A percentile compares a stretch with the other conserved stretches of the same genome.
phyloP scores from a whole-genome alignment of 1,140 invertebrate species.

The Drosophila lini region DNA sequence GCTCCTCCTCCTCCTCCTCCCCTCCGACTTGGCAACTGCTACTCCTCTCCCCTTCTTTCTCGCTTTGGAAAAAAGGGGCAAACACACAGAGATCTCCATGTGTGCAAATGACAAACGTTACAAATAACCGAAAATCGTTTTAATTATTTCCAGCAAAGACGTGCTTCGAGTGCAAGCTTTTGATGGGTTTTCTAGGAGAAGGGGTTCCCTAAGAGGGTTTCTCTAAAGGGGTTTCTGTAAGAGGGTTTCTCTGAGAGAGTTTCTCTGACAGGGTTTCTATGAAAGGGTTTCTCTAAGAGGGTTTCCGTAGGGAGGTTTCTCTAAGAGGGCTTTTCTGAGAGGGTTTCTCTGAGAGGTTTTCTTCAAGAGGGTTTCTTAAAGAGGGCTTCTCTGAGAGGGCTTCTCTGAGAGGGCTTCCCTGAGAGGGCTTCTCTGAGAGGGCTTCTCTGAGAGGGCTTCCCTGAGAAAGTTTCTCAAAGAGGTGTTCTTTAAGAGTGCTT shows the following conservation, averaged over 20 bases:
- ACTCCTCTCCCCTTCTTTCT: neutral
- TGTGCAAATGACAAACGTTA: slow-evolving; percentile 64
- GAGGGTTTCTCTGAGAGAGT: neutral
- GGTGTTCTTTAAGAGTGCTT: too few species aligned
- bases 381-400: neutral
- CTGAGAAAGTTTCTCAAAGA: neutral
- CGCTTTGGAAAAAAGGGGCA: neutral
- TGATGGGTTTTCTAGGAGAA: too few species aligned
- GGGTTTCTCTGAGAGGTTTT: neutral
- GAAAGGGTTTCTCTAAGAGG: too few species aligned
- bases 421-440: neutral
- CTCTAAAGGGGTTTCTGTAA: too few species aligned
- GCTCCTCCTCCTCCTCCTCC: neutral
- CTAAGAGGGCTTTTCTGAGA: neutral
- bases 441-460: neutral
- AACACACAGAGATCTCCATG: slow-evolving; percentile 20
- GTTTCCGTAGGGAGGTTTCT: neutral
- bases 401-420: neutral
- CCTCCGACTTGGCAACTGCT: neutral
- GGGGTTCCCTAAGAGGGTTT: too few species aligned
- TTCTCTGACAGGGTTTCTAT: too few species aligned
- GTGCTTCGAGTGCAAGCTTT: slow-evolving; percentile 11
- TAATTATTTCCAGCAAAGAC: slow-evolving; percentile 66
- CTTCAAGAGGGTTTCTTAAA: neutral
- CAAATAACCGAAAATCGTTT: slow-evolving; percentile 65